Percentiles rank a stretch among this genome's conserved stretches.
Evolutionary conservation across 2,888 invertebrate genomes (phyloP).

Genomic region (Micoletzkya japonica): DNA sequence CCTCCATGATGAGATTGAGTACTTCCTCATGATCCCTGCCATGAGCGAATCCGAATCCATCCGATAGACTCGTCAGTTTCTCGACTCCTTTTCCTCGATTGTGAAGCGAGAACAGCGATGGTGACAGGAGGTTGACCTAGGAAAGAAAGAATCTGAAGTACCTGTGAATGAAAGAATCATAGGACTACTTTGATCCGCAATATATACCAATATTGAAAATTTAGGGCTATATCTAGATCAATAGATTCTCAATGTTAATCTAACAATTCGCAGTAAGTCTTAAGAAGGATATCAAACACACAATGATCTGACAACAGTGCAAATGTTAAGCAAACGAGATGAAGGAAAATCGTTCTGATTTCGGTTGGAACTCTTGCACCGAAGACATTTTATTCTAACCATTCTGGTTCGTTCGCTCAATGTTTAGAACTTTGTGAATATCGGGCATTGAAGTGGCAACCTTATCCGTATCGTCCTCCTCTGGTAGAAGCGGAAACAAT

Average conservation of each 20-base stretch:
- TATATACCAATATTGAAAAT: too few species aligned
- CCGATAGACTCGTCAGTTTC: conserved; percentile 30
- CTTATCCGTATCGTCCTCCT: conserved; percentile 46
- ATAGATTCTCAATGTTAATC: neutral
- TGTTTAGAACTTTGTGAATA: too few species aligned
- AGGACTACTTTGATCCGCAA: too few species aligned
- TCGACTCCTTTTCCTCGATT: conserved; percentile 17
- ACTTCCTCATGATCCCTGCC: conserved; percentile 53
- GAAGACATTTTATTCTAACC: too few species aligned
- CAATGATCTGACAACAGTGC: too few species aligned
- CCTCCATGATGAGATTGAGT: conserved; percentile 60
- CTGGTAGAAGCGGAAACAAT: conserved; percentile 55
- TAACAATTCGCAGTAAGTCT: neutral
- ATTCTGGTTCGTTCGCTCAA: too few species aligned
- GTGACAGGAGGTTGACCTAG: conserved; percentile 27
- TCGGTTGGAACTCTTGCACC: too few species aligned
- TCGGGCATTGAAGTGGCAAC: too few species aligned
- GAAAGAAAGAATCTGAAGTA: neutral
- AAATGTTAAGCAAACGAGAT: too few species aligned
- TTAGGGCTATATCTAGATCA: neutral
- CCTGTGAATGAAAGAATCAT: neutral
- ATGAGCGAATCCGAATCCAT: conserved; percentile 13
- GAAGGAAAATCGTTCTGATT: too few species aligned
- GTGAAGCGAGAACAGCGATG: conserved; percentile 27
- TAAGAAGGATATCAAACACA: too few species aligned